Conservation (phyloP, 2,113 vertebrate species). For the Salvator merianae region DNA sequence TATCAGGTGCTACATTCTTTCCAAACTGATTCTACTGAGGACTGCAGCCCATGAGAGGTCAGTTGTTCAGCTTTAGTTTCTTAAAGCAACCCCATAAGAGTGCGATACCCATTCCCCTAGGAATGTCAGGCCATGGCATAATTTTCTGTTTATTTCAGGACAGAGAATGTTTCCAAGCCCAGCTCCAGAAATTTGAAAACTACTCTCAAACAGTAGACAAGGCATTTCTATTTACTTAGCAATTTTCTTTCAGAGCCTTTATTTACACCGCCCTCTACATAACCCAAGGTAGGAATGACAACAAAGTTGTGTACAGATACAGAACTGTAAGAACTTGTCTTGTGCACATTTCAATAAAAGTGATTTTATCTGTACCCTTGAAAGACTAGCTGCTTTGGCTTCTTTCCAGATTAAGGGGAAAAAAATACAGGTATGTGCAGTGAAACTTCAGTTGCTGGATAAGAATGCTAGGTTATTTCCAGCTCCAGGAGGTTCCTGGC, state of each 20-base stretch:
- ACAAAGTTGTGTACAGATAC: not conserved
- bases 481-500: not conserved
- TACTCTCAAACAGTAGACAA: not conserved
- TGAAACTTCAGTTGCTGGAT: not conserved
- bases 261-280: not conserved
- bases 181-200: not conserved
- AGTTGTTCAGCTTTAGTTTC: not conserved
- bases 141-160: not conserved
- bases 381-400: constrained; percentile 5
- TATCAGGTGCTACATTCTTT: not conserved
- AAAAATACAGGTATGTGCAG: not conserved
- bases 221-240: not conserved
- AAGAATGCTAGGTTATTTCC: not conserved
- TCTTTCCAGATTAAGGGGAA: not conserved
- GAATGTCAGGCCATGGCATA: not conserved
- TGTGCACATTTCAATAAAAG: not conserved
- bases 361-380: constrained; percentile 6
- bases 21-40: not conserved
- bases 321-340: constrained; percentile 1
- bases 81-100: not conserved
- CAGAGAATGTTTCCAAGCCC: not conserved
- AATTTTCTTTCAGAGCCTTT: not conserved
- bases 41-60: not conserved
- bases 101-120: not conserved
- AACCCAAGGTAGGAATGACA: constrained; percentile 1